phyloP scores from a whole-genome alignment of 2,888 invertebrate species.

The Plagodis pulveraria region DNA sequence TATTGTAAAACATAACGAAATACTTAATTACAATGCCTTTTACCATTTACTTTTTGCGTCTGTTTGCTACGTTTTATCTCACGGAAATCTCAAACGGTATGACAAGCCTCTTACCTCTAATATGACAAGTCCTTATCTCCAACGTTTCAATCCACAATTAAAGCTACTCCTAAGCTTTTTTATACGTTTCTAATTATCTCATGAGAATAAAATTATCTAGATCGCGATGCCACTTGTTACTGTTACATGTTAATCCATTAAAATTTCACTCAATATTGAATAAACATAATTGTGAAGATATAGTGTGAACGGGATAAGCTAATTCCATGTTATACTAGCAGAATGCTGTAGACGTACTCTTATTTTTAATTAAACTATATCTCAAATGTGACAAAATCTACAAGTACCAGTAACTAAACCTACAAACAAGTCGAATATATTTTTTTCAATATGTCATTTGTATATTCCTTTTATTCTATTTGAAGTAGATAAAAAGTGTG shows the following conservation, averaged over 20 bases:
- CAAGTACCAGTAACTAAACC: no score
- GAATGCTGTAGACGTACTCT: no score
- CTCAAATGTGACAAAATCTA: no score
- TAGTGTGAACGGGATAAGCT: conserved; percentile 3
- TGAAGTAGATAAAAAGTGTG: no score
- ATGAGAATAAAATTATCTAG: conserved; percentile 62
- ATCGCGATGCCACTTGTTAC: conserved; percentile 37
- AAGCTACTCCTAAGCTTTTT: conserved; percentile 49
- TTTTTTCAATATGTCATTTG: no score
- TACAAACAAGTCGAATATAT: no score
- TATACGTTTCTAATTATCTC: conserved; percentile 65
- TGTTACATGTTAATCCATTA: conserved; percentile 49
- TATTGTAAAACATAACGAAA: conserved; percentile 7
- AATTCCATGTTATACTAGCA: no score
- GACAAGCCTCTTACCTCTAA: conserved; percentile 23
- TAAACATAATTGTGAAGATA: conserved; percentile 66
- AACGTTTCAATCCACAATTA: conserved; percentile 22
- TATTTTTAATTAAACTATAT: no score
- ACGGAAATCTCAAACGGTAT: conserved; percentile 21
- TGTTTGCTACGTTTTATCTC: conserved; percentile 21
- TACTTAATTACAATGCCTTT: conserved; percentile 21
- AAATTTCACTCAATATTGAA: conserved; percentile 73
- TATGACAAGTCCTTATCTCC: conserved; percentile 17
- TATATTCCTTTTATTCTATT: no score
- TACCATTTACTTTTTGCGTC: conserved; percentile 18